Conservation (phyloP, 2,797 vertebrate species). For the Buceros bicornis region DNA sequence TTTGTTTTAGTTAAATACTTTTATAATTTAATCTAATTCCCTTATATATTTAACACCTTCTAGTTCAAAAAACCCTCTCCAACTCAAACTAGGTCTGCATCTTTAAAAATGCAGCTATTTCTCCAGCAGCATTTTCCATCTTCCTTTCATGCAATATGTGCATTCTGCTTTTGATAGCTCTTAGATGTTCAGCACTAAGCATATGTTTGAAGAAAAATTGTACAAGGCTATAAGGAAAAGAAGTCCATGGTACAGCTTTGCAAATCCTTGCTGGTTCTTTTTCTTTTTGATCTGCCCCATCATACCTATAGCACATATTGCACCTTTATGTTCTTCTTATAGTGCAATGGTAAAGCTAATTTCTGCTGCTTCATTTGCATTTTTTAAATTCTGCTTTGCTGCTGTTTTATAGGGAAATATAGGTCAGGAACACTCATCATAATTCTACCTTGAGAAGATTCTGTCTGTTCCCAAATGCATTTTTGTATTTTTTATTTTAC, state of each 20-base stretch:
- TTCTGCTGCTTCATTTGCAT: slow-evolving; percentile 26
- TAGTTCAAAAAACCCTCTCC: not conserved
- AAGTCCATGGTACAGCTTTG: not conserved
- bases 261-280: not conserved
- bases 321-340: not conserved
- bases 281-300: slow-evolving; percentile 24
- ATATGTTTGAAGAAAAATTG: slow-evolving; percentile 60
- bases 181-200: slow-evolving; percentile 18
- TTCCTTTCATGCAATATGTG: slow-evolving; percentile 58
- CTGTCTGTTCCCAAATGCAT: not conserved
- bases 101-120: not conserved
- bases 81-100: not conserved
- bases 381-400: not conserved
- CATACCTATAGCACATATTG: not conserved
- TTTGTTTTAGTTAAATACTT: not conserved
- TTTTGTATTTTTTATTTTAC: not conserved
- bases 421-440: not conserved
- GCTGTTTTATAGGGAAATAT: slow-evolving; percentile 1
- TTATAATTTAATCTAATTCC: not conserved
- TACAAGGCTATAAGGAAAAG: not conserved
- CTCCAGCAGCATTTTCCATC: not conserved
- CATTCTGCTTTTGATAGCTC: slow-evolving; percentile 32
- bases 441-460: not conserved
- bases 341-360: not conserved
- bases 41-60: not conserved